Percentiles rank a stretch among this genome's conserved stretches.
These are phyloP conservation scores for Macaria notata DNA, from an alignment of 2,888 invertebrate species.

Conservation along the genomic window DNA sequence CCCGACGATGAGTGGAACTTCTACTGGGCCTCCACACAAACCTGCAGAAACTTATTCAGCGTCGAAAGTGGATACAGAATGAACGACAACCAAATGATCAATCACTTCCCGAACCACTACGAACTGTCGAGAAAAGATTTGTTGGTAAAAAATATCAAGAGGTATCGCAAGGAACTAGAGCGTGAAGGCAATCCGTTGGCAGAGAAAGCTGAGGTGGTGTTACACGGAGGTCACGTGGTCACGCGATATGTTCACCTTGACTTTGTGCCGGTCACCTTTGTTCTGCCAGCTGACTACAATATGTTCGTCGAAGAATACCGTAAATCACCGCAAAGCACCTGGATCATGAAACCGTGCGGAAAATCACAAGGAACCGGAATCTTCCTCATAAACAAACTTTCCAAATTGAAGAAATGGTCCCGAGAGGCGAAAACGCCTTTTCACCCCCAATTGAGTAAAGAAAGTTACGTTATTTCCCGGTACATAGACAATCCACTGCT, in stretches of 20 bases:
- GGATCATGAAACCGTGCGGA: slow-evolving; percentile 99
- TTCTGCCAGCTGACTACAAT: slow-evolving; percentile 97
- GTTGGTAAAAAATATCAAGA: slow-evolving; percentile 96
- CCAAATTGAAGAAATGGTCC: slow-evolving; percentile 95
- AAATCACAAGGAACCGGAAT: slow-evolving; percentile 98
- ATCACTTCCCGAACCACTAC: slow-evolving; percentile 97
- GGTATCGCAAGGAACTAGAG: slow-evolving; percentile 96
- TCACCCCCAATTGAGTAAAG: slow-evolving; percentile 91
- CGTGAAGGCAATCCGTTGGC: slow-evolving; percentile 94
- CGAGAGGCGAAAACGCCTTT: slow-evolving; percentile 93
- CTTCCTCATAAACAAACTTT: slow-evolving; percentile 96
- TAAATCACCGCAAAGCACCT: slow-evolving; percentile 96
- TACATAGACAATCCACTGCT: slow-evolving; percentile 97
- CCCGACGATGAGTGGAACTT: slow-evolving; percentile 98
- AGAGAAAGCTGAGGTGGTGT: slow-evolving; percentile 83
- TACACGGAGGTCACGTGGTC: slow-evolving; percentile 84
- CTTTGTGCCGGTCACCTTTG: slow-evolving; percentile 96
- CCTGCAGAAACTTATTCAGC: slow-evolving; percentile 93
- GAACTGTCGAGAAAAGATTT: slow-evolving; percentile 97
- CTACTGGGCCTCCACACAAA: slow-evolving; percentile 96
- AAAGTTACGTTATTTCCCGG: slow-evolving; percentile 97
- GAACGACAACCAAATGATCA: slow-evolving; percentile 95
- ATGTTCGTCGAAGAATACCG: slow-evolving; percentile 98
- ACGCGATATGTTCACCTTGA: slow-evolving; percentile 90
- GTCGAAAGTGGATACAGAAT: slow-evolving; percentile 60